Base-by-base conservation (phyloP, 1,140 invertebrate species). In the Brachystomella parvula region DNA sequence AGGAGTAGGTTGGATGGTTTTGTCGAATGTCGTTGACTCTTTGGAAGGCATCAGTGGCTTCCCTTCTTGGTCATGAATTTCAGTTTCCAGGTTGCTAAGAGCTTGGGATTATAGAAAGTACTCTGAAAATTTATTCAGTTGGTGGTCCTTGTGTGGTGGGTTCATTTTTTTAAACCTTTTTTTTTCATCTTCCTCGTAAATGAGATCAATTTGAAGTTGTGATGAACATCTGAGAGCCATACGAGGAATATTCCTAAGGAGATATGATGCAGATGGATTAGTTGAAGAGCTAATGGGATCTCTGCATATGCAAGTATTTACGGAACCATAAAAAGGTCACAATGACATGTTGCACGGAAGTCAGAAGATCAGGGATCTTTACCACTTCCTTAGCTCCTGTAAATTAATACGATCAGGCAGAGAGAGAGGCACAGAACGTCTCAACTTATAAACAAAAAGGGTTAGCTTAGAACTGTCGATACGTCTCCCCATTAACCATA, bases 361-460 rank as follows among this genome's bases (percentile, higher is more conserved):
- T 12, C 6, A 53, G 39, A 12, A n/a, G 39, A n/a, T 9, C n/a
- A 44, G n/a, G n/a, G n/a, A n/a, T n/a, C n/a, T n/a, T n/a, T n/a
- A 44, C 9, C 39, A 44, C 39, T 44, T 44, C 39, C 39, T 44
- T 44, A n/a, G 39, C 39, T n/a, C n/a, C 39, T 44, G 39, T 44
- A 44, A 44, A 44, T 44, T 44, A 44, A 44, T 44, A 44, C 9
- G 39, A 44, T 44, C 39, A 44, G 9, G 9, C n/a, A n/a, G n/a
- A 44, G 39, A n/a, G 39, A 9, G 9, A 9, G 9, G 9, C 39
- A 44, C 39, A 44, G n/a, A 44, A 44, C n/a, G 39, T 44, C n/a
- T 44, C 39, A 44, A 26, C 49, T 53, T 53, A 24, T 53, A 53
- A 53, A 53, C 49, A 53, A 53, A 53, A 53, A 53, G 49, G 49